phyloP scores from a whole-genome alignment of 1,140 invertebrate species.

The Zophobas morio region DNA sequence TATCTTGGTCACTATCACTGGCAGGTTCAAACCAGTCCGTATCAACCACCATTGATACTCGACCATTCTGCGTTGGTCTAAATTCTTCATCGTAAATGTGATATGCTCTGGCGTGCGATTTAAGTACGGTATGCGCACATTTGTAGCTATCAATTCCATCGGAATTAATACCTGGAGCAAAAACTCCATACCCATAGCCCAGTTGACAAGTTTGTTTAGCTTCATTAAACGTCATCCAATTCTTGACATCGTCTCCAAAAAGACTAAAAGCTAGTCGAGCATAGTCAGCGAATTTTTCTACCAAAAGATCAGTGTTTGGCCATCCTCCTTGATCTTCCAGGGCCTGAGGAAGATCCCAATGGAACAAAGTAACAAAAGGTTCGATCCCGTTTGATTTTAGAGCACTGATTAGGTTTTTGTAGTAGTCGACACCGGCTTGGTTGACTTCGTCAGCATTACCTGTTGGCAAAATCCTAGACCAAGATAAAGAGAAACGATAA shows the following conservation, averaged over 20 bases:
- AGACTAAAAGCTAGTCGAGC: constrained; percentile 57
- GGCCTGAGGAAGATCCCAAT: constrained; percentile 64
- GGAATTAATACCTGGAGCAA: constrained; percentile 54
- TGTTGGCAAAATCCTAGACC: constrained; percentile 73
- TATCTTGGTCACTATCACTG: constrained; percentile 65
- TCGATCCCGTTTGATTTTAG: constrained; percentile 70
- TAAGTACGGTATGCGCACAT: constrained; percentile 59
- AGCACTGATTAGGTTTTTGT: constrained; percentile 72
- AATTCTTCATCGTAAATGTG: constrained; percentile 59
- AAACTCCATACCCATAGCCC: constrained; percentile 54
- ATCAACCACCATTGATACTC: constrained; percentile 26
- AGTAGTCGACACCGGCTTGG: constrained; percentile 71
- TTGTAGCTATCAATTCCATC: constrained; percentile 38
- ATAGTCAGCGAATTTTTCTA: constrained; percentile 64
- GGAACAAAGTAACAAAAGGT: constrained; percentile 42
- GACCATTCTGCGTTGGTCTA: constrained; percentile 53
- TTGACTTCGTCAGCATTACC: constrained; percentile 71
- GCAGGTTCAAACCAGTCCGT: constrained; percentile 59
- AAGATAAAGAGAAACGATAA: constrained; percentile 75
- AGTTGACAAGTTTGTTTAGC: constrained; percentile 63
- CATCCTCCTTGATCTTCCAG: constrained; percentile 64
- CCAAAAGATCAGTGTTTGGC: constrained; percentile 59
- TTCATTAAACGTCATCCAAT: constrained; percentile 72
- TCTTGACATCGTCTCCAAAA: constrained; percentile 63
- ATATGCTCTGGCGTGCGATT: constrained; percentile 58